phyloP scores from a whole-genome alignment of 2,888 invertebrate species.

The Xestia sexstrigata region DNA sequence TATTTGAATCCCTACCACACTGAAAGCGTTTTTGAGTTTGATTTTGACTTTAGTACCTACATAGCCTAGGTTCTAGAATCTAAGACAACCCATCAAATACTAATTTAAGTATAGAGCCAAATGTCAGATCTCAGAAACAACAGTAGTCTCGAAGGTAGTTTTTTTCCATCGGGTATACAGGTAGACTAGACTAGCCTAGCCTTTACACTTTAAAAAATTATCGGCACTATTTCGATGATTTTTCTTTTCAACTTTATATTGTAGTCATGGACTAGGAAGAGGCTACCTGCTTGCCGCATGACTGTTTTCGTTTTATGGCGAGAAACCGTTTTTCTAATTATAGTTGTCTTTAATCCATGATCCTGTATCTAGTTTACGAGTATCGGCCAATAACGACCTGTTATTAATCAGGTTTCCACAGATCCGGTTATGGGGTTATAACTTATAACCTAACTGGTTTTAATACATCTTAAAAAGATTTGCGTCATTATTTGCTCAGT shows the following conservation, averaged over 20 bases:
- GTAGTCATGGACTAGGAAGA: neutral
- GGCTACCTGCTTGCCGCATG: neutral
- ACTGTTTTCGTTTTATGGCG: slow-evolving; percentile 3
- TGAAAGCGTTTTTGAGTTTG: neutral
- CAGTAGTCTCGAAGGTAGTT: neutral
- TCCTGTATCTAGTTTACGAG: slow-evolving; percentile 5
- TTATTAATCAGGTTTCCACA: slow-evolving; percentile 28
- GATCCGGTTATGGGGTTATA: slow-evolving; percentile 14
- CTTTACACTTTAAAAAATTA: neutral
- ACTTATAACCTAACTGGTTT: neutral
- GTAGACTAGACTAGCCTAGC: neutral
- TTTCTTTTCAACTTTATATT: neutral
- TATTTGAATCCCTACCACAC: neutral
- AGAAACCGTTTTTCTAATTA: slow-evolving; percentile 16
- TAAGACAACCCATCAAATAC: neutral
- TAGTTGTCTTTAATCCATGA: neutral
- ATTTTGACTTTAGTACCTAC: neutral
- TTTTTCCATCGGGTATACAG: neutral
- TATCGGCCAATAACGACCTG: slow-evolving; percentile 1
- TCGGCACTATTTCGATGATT: neutral
- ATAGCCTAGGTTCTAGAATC: neutral
- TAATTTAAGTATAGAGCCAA: neutral
- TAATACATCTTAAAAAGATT: slow-evolving; percentile 35
- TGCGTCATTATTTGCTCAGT: slow-evolving; percentile 42
- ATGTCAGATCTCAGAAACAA: neutral